These are phyloP conservation scores for Ochropleura leucogaster DNA, from an alignment of 2,888 invertebrate genomes.

Conservation along the genomic window DNA sequence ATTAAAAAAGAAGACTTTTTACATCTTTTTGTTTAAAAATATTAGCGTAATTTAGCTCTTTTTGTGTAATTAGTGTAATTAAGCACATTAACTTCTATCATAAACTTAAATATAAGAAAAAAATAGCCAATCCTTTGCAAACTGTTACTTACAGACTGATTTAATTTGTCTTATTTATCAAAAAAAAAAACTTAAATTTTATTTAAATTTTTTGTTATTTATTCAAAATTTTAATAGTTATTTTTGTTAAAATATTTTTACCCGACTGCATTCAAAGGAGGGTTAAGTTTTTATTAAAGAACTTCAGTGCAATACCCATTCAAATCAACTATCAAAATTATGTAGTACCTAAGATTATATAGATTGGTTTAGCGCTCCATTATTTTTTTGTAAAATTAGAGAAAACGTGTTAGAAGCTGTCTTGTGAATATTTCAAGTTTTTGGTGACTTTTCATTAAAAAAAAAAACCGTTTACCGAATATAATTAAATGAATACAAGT, in stretches of 20 bases:
- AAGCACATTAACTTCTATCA: conserved; percentile 52
- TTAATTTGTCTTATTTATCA: conserved; percentile 23
- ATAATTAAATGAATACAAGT: background rate
- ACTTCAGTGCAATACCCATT: background rate
- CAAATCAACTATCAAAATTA: conserved; percentile 31
- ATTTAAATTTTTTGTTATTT: conserved; percentile 29
- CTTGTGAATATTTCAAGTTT: background rate
- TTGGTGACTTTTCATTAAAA: background rate
- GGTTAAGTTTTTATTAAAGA: conserved; percentile 13
- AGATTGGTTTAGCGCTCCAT: conserved; percentile 23
- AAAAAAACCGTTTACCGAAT: background rate
- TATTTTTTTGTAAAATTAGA: conserved; percentile 7
- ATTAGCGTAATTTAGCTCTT: conserved; percentile 46
- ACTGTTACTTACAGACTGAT: conserved; percentile 43
- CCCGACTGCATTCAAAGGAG: background rate
- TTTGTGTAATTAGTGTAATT: conserved; percentile 33
- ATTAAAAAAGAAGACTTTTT: conserved; percentile 63
- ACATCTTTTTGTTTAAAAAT: conserved; percentile 56
- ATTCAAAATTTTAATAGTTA: conserved; percentile 18
- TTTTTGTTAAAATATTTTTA: conserved; percentile 27
- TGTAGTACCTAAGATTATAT: conserved; percentile 42
- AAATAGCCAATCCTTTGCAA: conserved; percentile 35
- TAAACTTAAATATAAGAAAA: conserved; percentile 51
- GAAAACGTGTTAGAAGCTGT: background rate
- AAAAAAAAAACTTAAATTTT: conserved; percentile 8